Base-by-base conservation (phyloP, 2,797 vertebrate genomes). In the Melanotaenia boesemani region DNA sequence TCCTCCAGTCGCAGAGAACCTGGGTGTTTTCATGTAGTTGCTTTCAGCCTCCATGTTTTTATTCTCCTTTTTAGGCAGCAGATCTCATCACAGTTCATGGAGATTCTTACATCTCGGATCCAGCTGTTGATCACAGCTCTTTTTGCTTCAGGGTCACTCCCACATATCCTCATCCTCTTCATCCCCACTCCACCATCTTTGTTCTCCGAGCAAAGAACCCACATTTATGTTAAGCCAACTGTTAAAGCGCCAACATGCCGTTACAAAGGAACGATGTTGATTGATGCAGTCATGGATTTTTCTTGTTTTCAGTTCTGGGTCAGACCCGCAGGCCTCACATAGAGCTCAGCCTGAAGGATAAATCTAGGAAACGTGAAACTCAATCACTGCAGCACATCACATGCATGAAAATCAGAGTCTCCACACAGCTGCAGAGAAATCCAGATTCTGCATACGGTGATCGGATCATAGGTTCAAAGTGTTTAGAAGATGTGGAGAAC, bases 251-350 rank as follows among this genome's bases (percentile, higher is more conserved):
- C 87, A 84, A 37, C 15, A 64, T 28, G 58, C 84, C 81, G 82
- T 80, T 77, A 77, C 74, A 24, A 24, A 79, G 72, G 67, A 76
- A 83, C 66, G 57, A 54, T 85, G 88, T 87, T 79, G 86, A 90
- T 89, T 74, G 76, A 72, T 84, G 78, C 62, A 77, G 80, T 82
- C 82, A 77, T 70, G 72, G 50, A 66, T n/a, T 65, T 59, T 16
- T 65, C 63, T 70, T 74, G 72, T 79, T 86, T 88, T 70, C 61
- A 70, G 86, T 88, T 89, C 79, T 84, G 81, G 84, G 86, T 85
- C 85, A 79, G 67, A 85, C 84, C 86, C 79, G 75, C 82, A 72
- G 78, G 63, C 76, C 78, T 82, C 58, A 34, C 32, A 41, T 12
- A 12, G 39, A 41, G 12, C 39, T 41, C 57, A 63, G 66, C 34